These are phyloP conservation scores for Leptura quadrifasciata DNA, from an alignment of 2,888 invertebrate species.

Conservation along the genomic window DNA sequence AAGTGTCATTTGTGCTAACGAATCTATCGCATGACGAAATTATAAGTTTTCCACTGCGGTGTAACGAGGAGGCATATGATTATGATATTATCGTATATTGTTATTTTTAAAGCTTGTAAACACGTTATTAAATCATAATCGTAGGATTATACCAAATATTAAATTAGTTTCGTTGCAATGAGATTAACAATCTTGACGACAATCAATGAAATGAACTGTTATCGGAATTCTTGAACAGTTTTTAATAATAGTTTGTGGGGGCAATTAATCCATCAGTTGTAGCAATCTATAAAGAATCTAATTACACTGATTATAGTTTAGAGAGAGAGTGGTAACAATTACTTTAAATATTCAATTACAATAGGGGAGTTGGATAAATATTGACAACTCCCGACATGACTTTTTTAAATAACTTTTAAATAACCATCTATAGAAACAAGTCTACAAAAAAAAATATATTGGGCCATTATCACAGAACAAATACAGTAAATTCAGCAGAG, in stretches of 20 bases:
- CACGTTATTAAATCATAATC: conserved; percentile 12
- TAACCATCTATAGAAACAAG: too few relatives aligned
- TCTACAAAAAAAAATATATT: too few relatives aligned
- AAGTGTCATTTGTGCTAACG: conserved; percentile 16
- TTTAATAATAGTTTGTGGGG: background rate
- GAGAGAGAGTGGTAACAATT: too few relatives aligned
- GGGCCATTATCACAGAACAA: too few relatives aligned
- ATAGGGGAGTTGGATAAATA: too few relatives aligned
- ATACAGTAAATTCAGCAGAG: too few relatives aligned
- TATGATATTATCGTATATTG: conserved; percentile 6
- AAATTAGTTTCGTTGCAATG: background rate
- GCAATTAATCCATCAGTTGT: background rate
- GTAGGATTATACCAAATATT: background rate
- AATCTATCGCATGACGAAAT: conserved; percentile 10
- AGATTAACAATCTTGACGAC: conserved; percentile 5
- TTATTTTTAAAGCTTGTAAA: conserved; percentile 10
- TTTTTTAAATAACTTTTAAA: too few relatives aligned
- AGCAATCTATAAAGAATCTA: background rate
- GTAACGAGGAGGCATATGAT: background rate
- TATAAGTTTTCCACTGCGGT: background rate
- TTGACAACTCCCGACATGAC: too few relatives aligned
- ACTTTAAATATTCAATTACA: too few relatives aligned
- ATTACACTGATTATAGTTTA: background rate
- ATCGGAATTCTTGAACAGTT: background rate
- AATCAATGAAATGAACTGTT: background rate